Conservation (phyloP, 1,140 invertebrate genomes). For the Bombyx mandarina region DNA sequence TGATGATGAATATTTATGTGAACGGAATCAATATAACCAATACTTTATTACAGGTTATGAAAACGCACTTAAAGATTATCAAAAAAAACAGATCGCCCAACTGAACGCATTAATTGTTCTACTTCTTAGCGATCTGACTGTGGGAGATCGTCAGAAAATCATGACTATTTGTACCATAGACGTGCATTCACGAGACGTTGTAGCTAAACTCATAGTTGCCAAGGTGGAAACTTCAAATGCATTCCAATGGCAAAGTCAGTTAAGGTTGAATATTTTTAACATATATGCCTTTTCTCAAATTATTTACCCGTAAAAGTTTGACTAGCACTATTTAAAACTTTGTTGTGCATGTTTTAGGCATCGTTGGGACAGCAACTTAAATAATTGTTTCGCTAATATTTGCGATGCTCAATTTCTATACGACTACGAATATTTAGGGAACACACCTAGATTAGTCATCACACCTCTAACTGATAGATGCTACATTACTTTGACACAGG, state of each 20-base stretch:
- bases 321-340: background rate
- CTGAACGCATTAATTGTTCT: slow-evolving; percentile 85
- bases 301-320: background rate
- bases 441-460: slow-evolving; percentile 79
- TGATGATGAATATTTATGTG: background rate
- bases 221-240: slow-evolving; percentile 87
- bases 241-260: slow-evolving; percentile 90
- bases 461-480: slow-evolving; percentile 92
- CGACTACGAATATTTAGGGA: slow-evolving; percentile 96
- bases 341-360: slow-evolving; percentile 65
- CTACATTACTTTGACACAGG: slow-evolving; percentile 91
- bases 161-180: slow-evolving; percentile 97
- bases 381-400: slow-evolving; percentile 93
- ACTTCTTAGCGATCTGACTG: slow-evolving; percentile 83
- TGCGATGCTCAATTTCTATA: slow-evolving; percentile 92
- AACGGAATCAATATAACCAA: background rate
- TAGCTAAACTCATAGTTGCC: slow-evolving; percentile 84
- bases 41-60: slow-evolving; percentile 74
- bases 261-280: slow-evolving; percentile 42
- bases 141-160: slow-evolving; percentile 92
- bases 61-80: slow-evolving; percentile 92
- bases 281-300: background rate
- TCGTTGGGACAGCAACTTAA: slow-evolving; percentile 85
- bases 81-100: slow-evolving; percentile 90
- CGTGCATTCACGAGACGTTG: slow-evolving; percentile 91